Conservation (phyloP, 2,113 vertebrate genomes). For the Sprattus sprattus region DNA sequence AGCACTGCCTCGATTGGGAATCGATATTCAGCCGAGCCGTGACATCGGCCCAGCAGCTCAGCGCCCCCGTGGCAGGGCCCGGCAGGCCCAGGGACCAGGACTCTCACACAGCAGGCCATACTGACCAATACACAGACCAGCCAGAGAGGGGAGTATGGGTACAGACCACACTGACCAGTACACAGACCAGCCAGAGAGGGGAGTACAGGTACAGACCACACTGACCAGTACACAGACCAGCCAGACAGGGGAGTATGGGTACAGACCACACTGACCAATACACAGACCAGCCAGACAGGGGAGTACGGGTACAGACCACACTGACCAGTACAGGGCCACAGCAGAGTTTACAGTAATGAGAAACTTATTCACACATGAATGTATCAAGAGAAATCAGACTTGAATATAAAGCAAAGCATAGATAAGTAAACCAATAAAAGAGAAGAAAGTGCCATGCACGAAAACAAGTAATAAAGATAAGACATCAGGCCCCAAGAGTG, state of each 20-base stretch:
- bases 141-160: neutral
- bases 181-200: neutral
- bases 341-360: neutral
- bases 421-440: neutral
- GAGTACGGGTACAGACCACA: no score
- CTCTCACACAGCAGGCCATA: neutral
- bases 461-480: neutral
- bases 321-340: neutral
- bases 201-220: neutral
- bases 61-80: neutral
- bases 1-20: conserved; percentile 50
- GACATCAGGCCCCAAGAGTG: neutral
- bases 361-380: neutral
- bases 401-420: neutral
- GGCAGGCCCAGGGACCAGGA: neutral
- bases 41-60: conserved; percentile 34
- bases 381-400: neutral
- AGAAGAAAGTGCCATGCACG: neutral
- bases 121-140: neutral
- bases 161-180: neutral
- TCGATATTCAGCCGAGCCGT: conserved; percentile 60
- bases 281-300: neutral
- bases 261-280: no score
- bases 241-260: no score
- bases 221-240: neutral